Base-by-base conservation (phyloP, 2,888 invertebrate species). In the Nineta flava region DNA sequence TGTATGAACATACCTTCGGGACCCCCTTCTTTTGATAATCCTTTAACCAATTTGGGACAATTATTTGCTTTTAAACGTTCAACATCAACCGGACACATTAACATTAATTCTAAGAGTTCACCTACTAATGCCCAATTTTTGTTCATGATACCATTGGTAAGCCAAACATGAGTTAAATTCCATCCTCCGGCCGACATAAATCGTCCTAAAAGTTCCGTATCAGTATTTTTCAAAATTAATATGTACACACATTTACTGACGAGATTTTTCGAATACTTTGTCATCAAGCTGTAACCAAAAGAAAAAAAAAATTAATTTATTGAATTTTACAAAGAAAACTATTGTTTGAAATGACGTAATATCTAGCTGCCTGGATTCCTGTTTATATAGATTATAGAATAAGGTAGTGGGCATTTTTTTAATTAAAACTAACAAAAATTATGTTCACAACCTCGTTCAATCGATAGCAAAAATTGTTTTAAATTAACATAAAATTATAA, bases 241-340 rank as follows among this genome's bases (percentile, higher is more conserved):
- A 93, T 82, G 63, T 94, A 95, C 60, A 94, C 87, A 71, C 94
- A 94, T 73, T 92, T 92, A 58, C 91, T 92, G 49, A 95, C 94
- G 57, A 95, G 73, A 68, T 94, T 95, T 66, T 87, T 91, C 1
- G 93, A 93, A 72, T 87, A 92, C 67, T 93, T 92, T 45, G 85
- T 87, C 94, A 95, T 95, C 62, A 95, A 78, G 65, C 92, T 93
- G 74, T 58, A 80, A 79, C 58, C 59, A 58, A 58, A 61, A 55
- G 51, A 55, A 38, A 54, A 53, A 47, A 16, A 17, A 21, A 21
- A 44, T 44, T 44, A 44, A 21, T 45, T 45, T 26, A 21, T 13
- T 17, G 12, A 49, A 48, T 46, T 49, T 19, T 48, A 51, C 38
- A 34, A 51, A 43, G 10, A 49, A 17, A 13, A 5, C 15, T 10